Percentiles rank a stretch among this genome's conserved stretches.
Conservation (phyloP, 2,888 invertebrate genomes). For the Syrista parreyssii region DNA sequence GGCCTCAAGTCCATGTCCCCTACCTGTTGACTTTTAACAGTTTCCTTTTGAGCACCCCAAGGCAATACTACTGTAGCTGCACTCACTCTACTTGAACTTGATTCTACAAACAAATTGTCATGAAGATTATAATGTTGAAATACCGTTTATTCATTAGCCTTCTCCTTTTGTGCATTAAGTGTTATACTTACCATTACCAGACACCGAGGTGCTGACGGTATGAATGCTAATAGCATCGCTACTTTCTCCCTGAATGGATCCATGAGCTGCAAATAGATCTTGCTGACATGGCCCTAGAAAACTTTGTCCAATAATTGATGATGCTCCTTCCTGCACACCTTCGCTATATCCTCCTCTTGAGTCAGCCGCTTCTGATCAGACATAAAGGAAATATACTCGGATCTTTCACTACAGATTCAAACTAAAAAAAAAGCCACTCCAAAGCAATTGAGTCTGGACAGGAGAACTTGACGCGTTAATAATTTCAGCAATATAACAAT, state of each 20-base stretch:
- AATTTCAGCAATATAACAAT: slow-evolving; percentile 18
- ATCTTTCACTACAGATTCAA: background rate
- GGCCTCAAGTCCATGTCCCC: slow-evolving; percentile 80
- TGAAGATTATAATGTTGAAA: background rate
- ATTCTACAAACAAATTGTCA: slow-evolving; percentile 44
- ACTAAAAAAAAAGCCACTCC: background rate
- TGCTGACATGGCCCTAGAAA: slow-evolving; percentile 44
- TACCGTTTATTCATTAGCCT: background rate
- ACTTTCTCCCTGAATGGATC: slow-evolving; percentile 54
- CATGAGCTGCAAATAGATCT: slow-evolving; percentile 53
- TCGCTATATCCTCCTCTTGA: slow-evolving; percentile 53
- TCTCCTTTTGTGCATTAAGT: background rate
- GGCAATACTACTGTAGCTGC: slow-evolving; percentile 71
- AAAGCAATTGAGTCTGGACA: background rate
- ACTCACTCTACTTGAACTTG: slow-evolving; percentile 60
- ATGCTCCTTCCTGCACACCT: slow-evolving; percentile 48
- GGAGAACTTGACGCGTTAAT: background rate
- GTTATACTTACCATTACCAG: slow-evolving; percentile 57
- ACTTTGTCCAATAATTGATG: slow-evolving; percentile 45
- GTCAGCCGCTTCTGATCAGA: slow-evolving; percentile 52
- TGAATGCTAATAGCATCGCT: slow-evolving; percentile 61
- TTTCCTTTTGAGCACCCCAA: slow-evolving; percentile 85
- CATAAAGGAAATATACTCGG: slow-evolving; percentile 2
- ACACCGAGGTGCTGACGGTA: slow-evolving; percentile 61
- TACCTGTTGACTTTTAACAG: slow-evolving; percentile 59